These are phyloP conservation scores for Nemoura dubitans DNA, from an alignment of 2,888 invertebrate genomes.

Conservation along the genomic window DNA sequence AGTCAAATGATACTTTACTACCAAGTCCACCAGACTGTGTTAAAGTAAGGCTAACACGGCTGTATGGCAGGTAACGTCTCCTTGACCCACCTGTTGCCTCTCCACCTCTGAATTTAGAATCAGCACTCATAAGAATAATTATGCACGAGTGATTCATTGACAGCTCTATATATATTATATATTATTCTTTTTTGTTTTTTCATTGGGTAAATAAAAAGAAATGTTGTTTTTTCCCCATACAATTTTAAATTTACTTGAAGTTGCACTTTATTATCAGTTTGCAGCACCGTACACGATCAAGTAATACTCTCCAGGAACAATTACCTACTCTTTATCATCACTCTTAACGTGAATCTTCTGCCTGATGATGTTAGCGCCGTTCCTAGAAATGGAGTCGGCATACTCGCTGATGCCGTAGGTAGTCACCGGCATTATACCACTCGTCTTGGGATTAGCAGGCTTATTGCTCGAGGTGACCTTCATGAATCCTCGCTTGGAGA, in stretches of 20 bases:
- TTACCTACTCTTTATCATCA: background rate
- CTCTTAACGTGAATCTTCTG: background rate
- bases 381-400: slow-evolving; percentile 16
- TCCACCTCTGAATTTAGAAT: too few species aligned
- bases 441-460: background rate
- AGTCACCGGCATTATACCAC: background rate
- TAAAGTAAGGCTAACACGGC: too few species aligned
- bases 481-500: slow-evolving; percentile 9
- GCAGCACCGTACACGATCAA: background rate
- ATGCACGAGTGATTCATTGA: too few species aligned
- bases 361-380: slow-evolving; percentile 9
- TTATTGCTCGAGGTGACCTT: background rate
- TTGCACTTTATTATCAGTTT: background rate
- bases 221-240: too few species aligned
- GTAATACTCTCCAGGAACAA: background rate
- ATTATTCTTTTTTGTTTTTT: too few species aligned
- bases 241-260: background rate
- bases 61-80: too few species aligned
- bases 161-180: too few species aligned
- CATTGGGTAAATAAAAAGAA: too few species aligned
- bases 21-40: too few species aligned
- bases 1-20: too few species aligned
- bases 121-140: too few species aligned
- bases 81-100: too few species aligned
- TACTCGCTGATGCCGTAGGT: slow-evolving; percentile 29